Evolutionary conservation across 2,888 invertebrate genomes (phyloP), one percentile per base, ranked within the genome.

Genomic region (Cheilosia vernalis): DNA sequence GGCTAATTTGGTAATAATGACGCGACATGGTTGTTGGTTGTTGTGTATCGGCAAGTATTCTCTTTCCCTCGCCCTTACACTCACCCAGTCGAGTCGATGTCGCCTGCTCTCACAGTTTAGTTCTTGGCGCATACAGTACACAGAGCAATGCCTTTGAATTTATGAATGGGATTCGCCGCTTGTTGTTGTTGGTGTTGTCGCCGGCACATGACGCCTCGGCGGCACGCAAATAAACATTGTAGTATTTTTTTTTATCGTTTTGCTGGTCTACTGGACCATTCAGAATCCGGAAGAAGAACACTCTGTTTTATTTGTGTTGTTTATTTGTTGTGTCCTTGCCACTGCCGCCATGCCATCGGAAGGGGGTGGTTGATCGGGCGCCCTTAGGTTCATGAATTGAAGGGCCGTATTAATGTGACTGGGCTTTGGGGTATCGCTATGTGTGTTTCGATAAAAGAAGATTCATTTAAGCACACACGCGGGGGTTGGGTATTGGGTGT

Each of bases 141-240:
- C 21, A 21, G 42, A 64, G 55, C 51, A 69, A 40, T 74, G 67
- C 44, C 44, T 76, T 42, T 53, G 66, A 64, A 85, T 85, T 85
- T 85, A 85, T 85, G 84, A 85, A 85, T 85, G 84, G 44, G 19
- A 80, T 70, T 64, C 74, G 53, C 1, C 9, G 49, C 13, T 58
- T 51, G 72, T 78, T 78, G 61, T 72, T 60, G 74, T 42, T 69
- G 60, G 63, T 15, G 55, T 37, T 44, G 76, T 40, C 80, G 84
- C 80, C 80, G 80, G 74, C 76, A 80, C 27, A 70, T 64, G 80
- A 85, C 76, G 84, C 80, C 84, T 72, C 24, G 42, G 10, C 49
- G 84, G 76, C 76, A 80, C 51, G 80, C 80, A 85, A 76, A 85
- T 85, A 85, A 85, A 85, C 84, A 85, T 80, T 76, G 84, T 85